Percentiles rank a stretch among this genome's conserved stretches.
These are phyloP conservation scores for Burhinus bistriatus DNA, from an alignment of 2,113 vertebrate genomes.

Conservation along the genomic window DNA sequence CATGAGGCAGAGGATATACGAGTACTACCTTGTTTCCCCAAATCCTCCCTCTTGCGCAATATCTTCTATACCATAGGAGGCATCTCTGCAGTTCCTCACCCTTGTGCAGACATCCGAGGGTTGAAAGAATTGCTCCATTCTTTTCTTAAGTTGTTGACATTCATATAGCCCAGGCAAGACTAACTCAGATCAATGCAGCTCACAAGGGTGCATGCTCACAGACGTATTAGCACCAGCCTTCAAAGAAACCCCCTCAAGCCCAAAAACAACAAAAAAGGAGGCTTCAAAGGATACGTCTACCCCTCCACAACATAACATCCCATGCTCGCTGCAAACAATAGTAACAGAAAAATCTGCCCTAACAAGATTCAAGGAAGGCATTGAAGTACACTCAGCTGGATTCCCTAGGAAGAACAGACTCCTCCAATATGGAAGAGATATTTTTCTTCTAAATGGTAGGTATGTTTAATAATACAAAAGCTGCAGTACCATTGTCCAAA, in stretches of 20 bases:
- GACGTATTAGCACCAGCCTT: background rate
- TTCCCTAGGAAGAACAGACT: constrained; percentile 18
- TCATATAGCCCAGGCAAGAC: background rate
- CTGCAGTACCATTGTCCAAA: background rate
- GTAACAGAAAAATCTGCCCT: constrained; percentile 13
- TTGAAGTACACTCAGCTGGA: constrained; percentile 3
- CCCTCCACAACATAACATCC: background rate
- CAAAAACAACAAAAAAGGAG: background rate
- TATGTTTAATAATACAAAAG: constrained; percentile 43
- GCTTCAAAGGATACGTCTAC: background rate
- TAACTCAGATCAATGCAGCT: background rate
- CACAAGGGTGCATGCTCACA: background rate
- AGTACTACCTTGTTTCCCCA: background rate
- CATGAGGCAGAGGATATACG: background rate
- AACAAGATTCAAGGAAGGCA: background rate
- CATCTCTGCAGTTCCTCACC: background rate
- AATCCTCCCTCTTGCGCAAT: background rate
- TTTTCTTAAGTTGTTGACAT: background rate
- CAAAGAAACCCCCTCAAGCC: constrained; percentile 36
- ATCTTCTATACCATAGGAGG: background rate
- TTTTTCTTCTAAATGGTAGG: background rate
- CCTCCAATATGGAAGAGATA: background rate
- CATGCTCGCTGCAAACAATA: background rate
- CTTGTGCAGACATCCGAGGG: background rate
- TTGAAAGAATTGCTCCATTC: background rate